Evolutionary conservation across 2,888 invertebrate species (phyloP), one percentile per base, ranked within the genome.

Genomic region (Heteromyza rotundicornis): DNA sequence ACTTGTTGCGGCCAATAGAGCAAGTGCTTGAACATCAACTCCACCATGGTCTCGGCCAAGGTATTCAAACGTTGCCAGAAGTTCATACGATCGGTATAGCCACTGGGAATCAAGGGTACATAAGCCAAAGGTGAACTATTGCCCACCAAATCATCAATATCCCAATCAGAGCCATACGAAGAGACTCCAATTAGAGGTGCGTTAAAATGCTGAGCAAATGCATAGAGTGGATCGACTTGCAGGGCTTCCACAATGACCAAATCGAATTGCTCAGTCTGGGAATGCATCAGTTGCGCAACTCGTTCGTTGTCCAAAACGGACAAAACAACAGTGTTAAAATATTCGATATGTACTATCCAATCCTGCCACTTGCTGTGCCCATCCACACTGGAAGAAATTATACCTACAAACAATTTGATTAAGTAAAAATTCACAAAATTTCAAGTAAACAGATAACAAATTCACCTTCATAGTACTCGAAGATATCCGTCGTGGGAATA

Each of bases 31-130:
- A 70, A 62, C n/a, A 73, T 53, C 8, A 66, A 47, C 27, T 71
- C 65, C 0, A 72, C 1, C 1, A 70, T n/a, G 0, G 68, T 65
- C 0, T 70, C 62, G 0, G 74, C 10, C 2, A 81, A 68, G 63
- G 84, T 84, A 1, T 64, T 19, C 1, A 80, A 57, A 14, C 84
- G 74, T 64, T 84, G 70, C 19, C 53, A 19, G 55, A 76, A 82
- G 1, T 59, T 79, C 84, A 84, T 84, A 40, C 69, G 78, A 68
- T 82, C 79, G 2, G 74, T 76, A 20, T 76, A 70, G 0, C 72
- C 70, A 1, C 70, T 35, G 7, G 75, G 75, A 1, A 73, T 60
- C 3, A 70, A 67, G 0, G 82, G 78, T 1, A 68, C 69, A 60
- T 75, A 80, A 1, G 82, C 81, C 0, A 76, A 67, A 0, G 81